Percentiles rank a stretch among this genome's conserved stretches.
phyloP scores from a whole-genome alignment of 2,888 invertebrate genomes.

The Ethmia dodecea region DNA sequence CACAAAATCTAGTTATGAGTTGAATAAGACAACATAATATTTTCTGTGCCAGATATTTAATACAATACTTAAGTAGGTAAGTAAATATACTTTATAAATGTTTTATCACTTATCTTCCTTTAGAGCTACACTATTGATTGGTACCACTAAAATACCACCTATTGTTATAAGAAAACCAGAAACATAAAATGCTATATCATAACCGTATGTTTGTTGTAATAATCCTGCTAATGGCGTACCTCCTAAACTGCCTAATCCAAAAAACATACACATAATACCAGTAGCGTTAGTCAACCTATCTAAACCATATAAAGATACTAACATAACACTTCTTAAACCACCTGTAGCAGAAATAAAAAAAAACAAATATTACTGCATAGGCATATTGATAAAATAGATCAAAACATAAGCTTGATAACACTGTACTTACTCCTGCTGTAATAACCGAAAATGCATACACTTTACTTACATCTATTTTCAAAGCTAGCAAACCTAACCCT shows the following conservation, averaged over 20 bases:
- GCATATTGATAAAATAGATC: slow-evolving; percentile 1
- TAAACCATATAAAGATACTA: slow-evolving; percentile 15
- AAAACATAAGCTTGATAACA: neutral
- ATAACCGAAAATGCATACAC: slow-evolving; percentile 3
- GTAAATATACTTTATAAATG: too few relatives aligned
- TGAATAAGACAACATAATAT: too few relatives aligned
- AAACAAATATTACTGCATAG: slow-evolving; percentile 11
- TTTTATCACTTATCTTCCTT: too few relatives aligned
- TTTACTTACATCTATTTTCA: slow-evolving; percentile 7
- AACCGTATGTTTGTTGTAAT: slow-evolving; percentile 5
- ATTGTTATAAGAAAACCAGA: slow-evolving; percentile 9
- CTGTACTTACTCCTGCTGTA: slow-evolving; percentile 6
- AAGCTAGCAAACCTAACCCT: slow-evolving; percentile 8
- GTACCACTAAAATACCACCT: slow-evolving; percentile 11
- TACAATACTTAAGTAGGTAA: too few relatives aligned
- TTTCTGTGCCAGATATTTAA: too few relatives aligned
- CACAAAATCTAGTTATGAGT: too few relatives aligned
- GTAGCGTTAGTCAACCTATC: slow-evolving; percentile 16
- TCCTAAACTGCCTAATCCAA: slow-evolving; percentile 13
- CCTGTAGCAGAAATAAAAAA: slow-evolving; percentile 7
- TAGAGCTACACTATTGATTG: neutral
- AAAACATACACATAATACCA: slow-evolving; percentile 15
- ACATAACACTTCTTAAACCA: slow-evolving; percentile 9
- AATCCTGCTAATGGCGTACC: slow-evolving; percentile 9
- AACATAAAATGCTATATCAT: slow-evolving; percentile 7